phyloP scores from a whole-genome alignment of 2,113 vertebrate genomes.

The Engystomops pustulosus region DNA sequence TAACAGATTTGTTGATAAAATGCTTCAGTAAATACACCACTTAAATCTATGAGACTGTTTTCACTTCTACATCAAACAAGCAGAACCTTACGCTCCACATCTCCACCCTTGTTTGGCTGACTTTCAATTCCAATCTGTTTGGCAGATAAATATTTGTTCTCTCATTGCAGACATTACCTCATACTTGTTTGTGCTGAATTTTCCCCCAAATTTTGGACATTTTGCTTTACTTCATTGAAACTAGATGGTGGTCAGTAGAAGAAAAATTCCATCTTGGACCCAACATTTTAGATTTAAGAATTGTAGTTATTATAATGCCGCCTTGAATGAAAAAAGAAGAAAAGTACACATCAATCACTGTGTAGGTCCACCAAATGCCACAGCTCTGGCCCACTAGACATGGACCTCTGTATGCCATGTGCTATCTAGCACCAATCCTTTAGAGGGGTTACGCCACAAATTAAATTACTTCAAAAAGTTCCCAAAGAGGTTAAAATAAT shows the following conservation, averaged over 20 bases:
- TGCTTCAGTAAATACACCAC: not conserved
- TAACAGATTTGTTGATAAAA: not conserved
- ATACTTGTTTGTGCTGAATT: constrained; percentile 36
- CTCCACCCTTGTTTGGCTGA: constrained; percentile 48
- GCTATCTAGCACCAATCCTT: no score
- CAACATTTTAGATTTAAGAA: not conserved
- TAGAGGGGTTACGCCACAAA: no score
- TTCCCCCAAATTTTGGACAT: constrained; percentile 15
- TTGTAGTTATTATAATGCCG: not conserved
- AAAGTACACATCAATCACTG: no score
- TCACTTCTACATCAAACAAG: constrained; percentile 21
- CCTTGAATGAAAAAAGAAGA: no score
- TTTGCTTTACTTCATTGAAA: not conserved
- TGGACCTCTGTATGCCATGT: no score
- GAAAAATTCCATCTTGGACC: not conserved
- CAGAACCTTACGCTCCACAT: not conserved
- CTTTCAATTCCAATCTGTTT: constrained; percentile 37
- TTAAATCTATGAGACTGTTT: not conserved
- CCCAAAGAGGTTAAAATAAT: no score
- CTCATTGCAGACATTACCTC: constrained; percentile 48
- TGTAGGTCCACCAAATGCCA: no score
- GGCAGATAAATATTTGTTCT: constrained; percentile 54
- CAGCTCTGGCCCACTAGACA: no score
- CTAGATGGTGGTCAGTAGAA: constrained; percentile 5
- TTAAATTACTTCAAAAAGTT: no score